phyloP scores from a whole-genome alignment of 2,113 vertebrate genomes.

The Desmodus rotundus region DNA sequence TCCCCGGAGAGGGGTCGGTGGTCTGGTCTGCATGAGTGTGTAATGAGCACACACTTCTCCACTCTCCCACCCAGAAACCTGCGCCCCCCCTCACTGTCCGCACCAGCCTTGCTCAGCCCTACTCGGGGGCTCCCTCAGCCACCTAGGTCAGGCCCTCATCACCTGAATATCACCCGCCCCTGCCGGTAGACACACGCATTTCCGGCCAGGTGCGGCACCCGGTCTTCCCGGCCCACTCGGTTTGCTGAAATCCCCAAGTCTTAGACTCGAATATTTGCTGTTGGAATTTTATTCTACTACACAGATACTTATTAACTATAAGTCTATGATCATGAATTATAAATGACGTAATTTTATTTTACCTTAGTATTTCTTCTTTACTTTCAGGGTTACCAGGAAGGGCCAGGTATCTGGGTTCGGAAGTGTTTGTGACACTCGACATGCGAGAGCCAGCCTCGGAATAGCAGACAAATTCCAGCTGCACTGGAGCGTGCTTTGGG shows the following conservation, averaged over 20 bases:
- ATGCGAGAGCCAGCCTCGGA: not conserved
- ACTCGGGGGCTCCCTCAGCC: not conserved
- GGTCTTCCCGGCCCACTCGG: not conserved
- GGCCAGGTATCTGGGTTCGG: not conserved
- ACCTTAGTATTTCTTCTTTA: not conserved
- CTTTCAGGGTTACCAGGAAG: not conserved
- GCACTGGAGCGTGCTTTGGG: too few relatives aligned
- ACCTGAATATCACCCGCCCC: accelerated
- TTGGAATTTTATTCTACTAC: not conserved
- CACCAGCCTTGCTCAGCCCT: too few relatives aligned
- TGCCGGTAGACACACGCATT: not conserved
- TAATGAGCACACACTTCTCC: accelerated
- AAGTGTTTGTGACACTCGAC: not conserved
- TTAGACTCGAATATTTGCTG: not conserved
- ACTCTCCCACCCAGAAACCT: too few relatives aligned
- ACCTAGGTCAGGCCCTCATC: not conserved
- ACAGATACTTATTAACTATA: not conserved
- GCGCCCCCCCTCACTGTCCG: not conserved
- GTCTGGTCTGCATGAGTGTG: not conserved
- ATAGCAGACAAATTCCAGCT: not conserved
- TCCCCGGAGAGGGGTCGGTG: not conserved
- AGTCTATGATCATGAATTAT: not conserved
- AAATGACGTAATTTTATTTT: not conserved
- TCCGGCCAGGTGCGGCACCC: not conserved
- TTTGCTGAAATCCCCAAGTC: not conserved